A percentile compares a stretch with the other conserved stretches of the same genome.
Conservation (phyloP, 2,113 vertebrate species). For the Dasypus novemcinctus region DNA sequence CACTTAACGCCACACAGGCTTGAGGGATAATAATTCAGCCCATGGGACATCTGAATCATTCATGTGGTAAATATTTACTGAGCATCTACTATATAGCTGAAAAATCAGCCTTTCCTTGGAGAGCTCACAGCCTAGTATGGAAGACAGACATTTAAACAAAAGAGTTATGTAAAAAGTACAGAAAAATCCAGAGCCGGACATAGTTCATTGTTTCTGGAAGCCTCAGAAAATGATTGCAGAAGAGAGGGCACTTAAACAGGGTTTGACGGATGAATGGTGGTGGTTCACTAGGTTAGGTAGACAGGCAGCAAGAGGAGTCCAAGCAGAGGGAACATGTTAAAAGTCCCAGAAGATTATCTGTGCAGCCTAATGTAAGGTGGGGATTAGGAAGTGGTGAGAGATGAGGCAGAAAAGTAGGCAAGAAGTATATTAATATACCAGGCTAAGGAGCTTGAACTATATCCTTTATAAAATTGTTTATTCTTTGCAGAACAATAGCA, state of each 20-base stretch:
- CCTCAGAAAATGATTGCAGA: background rate
- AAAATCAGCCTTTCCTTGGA: background rate
- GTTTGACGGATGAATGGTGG: background rate
- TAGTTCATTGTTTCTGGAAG: background rate
- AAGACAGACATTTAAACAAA: slow-evolving; percentile 9
- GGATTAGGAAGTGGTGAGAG: background rate
- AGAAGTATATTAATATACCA: background rate
- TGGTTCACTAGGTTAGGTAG: background rate
- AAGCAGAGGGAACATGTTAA: background rate
- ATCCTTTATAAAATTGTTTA: background rate
- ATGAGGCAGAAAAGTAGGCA: background rate
- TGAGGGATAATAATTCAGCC: background rate
- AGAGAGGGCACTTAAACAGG: background rate
- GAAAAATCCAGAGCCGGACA: background rate
- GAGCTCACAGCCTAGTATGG: background rate
- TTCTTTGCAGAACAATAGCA: background rate
- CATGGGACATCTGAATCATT: background rate
- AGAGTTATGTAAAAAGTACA: background rate
- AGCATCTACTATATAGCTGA: background rate
- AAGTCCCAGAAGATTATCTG: background rate
- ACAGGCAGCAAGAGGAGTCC: background rate
- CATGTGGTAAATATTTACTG: slow-evolving; percentile 24
- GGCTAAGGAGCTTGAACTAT: background rate
- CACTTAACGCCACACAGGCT: background rate
- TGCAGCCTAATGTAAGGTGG: background rate